These are phyloP conservation scores for Empidonax traillii DNA, from an alignment of 2,113 vertebrate genomes.

Conservation along the genomic window DNA sequence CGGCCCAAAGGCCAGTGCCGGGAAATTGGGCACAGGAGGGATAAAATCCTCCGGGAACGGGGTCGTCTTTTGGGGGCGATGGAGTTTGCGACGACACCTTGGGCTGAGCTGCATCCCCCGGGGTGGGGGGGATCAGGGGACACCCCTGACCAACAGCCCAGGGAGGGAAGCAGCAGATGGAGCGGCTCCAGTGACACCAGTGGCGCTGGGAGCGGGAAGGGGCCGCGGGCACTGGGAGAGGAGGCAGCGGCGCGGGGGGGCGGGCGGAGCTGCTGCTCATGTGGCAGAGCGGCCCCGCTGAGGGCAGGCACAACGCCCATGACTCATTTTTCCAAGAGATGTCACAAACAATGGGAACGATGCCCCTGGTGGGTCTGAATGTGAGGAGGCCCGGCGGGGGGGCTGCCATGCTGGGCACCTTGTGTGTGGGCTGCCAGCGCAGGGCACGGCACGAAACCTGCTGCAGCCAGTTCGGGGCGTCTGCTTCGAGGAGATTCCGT, in stretches of 20 bases:
- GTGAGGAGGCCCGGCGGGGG: not conserved
- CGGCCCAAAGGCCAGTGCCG: not conserved
- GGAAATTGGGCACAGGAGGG: not conserved
- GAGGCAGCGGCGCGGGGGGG: not conserved
- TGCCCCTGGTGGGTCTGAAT: slow-evolving; percentile 41
- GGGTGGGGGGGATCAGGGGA: not conserved
- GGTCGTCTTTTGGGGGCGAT: fast-evolving
- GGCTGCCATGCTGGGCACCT: slow-evolving; percentile 32
- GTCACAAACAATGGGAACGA: slow-evolving; percentile 3
- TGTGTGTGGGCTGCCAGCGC: slow-evolving; percentile 31
- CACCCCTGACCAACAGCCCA: not conserved
- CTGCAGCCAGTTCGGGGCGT: not conserved
- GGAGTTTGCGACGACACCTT: fast-evolving
- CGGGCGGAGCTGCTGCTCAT: not conserved
- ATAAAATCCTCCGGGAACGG: fast-evolving
- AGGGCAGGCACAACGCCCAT: slow-evolving; percentile 23
- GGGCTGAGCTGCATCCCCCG: not conserved
- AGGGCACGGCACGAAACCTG: slow-evolving; percentile 7
- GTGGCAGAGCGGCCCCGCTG: slow-evolving; percentile 15
- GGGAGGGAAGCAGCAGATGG: not conserved
- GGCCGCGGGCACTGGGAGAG: not conserved
- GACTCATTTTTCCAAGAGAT: slow-evolving; percentile 44
- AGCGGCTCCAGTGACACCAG: not conserved
- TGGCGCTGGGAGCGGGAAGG: not conserved
- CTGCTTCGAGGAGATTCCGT: not conserved